phyloP scores from a whole-genome alignment of 2,797 vertebrate genomes.

The Poecilia picta region DNA sequence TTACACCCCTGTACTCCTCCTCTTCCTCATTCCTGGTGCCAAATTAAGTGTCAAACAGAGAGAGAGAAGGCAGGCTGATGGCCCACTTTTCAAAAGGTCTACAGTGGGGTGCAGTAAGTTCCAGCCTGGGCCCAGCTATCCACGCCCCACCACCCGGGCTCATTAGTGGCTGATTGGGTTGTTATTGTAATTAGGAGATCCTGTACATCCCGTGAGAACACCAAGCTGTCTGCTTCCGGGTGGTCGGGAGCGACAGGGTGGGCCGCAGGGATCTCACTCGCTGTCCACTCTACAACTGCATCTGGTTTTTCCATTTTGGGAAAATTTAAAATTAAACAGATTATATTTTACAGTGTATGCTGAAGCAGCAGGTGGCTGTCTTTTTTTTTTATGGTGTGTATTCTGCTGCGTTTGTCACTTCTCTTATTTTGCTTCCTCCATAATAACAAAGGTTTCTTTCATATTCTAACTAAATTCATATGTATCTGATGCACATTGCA shows the following conservation, averaged over 20 bases:
- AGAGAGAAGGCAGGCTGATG: conserved; percentile 57
- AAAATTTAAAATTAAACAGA: not conserved
- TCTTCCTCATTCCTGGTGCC: conserved; percentile 70
- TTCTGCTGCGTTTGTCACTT: not conserved
- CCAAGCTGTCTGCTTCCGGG: conserved; percentile 64
- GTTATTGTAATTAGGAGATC: conserved; percentile 75
- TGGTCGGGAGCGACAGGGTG: conserved; percentile 65
- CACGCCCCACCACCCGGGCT: conserved; percentile 31
- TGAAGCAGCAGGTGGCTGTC: conserved; percentile 3
- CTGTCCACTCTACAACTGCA: conserved; percentile 46
- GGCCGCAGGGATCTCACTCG: conserved; percentile 46
- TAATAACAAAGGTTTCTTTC: not conserved
- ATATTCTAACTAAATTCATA: not conserved
- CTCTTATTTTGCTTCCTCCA: not conserved
- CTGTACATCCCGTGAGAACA: conserved; percentile 63
- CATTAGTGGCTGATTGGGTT: conserved; percentile 72
- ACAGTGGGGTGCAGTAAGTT: conserved; percentile 64
- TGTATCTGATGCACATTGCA: not conserved
- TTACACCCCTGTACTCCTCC: conserved; percentile 16
- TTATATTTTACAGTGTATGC: not conserved
- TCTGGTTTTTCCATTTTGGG: not conserved
- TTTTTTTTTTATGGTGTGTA: not conserved
- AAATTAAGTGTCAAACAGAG: conserved; percentile 76
- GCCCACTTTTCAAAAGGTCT: conserved; percentile 68
- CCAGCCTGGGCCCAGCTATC: conserved; percentile 47